Evolutionary conservation across 2,113 vertebrate genomes (phyloP), one percentile per base, ranked within the genome.

Genomic region (Raphicerus campestris): DNA sequence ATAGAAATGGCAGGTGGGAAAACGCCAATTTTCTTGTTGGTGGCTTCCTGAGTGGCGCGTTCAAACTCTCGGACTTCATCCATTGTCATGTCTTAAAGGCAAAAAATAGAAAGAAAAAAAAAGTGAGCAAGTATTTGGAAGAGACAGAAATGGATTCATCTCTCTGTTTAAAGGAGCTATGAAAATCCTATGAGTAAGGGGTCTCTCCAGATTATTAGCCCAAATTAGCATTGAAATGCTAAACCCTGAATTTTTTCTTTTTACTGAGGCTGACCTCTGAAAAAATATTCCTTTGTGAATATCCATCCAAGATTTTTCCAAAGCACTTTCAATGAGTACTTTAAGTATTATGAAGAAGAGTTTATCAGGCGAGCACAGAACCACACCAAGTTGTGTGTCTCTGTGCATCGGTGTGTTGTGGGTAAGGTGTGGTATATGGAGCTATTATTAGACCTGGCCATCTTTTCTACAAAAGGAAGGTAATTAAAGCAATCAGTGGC

Each of bases 61-160:
- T 99, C 99, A 24, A 99, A 99, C 98, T 99, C 99, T 95, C 99
- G 99, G 85, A 99, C 99, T 98, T 99, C 99, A 98, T 99, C 99
- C 99, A 99, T 99, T 94, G 99, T 99, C 99, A 99, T 99, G 99
- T 99, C 99, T 99, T 99, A 97, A 95, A 86, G 19, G 61, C 81
- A n/a, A 75, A 73, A 98, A 63, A 97, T 60, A 93, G 85, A 98
- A 78, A 93, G 87, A 96, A 30, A 30, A 95, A 89, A 96, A 97
- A 89, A 90, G 97, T 3, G 11, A 83, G 83, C 70, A 0, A 30
- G 98, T 93, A 98, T 92, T 87, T 55, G 58, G 15, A 56, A 84
- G 87, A 49, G 8, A 28, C 5, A 39, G 49, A 35, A 9, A 49
- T 8, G 32, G 42, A 22, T 77, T 80, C 15, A 45, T 26, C 35